Evolutionary conservation across 1,140 invertebrate species (phyloP), one percentile per base, ranked within the genome.

Genomic region (Ostrea edulis): DNA sequence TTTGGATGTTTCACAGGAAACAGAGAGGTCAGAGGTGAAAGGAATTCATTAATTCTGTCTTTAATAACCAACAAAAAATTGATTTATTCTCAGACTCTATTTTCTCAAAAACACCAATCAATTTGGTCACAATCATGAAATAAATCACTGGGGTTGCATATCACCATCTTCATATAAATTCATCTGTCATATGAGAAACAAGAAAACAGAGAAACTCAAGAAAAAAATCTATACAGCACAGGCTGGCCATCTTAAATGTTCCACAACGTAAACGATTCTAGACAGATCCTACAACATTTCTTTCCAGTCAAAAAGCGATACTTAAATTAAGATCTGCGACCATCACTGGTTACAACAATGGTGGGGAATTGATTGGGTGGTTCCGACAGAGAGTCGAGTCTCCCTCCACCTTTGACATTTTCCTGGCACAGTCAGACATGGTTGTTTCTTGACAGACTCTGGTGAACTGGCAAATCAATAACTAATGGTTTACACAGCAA

Each of bases 131-230:
- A 77, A 29, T 77, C 68, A 77, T 12, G 68, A 77, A 77, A 35
- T 77, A 77, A 29, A 77, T 77, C 68, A 77, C 68, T 17, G 68
- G 14, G 68, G 68, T 77, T 77, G 68, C 68, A 77, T 77, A 44
- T 77, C 68, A 77, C 68, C 68, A 77, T 77, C 68, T 77, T 77
- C 29, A 77, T 25, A 77, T 77, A 77, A 77, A 77, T 77, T 77
- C 25, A 77, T 77, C 68, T 35, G 68, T 77, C 68, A 77, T 77
- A 77, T 25, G 12, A 77, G 68, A 77, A 77, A 68, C 65, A n/a
- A 68, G 25, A 68, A 25, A 35, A 62, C 55, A 62, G 55, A 62
- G 55, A 62, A 77, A 77, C 68, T 14, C 25, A 17, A 77, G 29
- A 77, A 14, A 71, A 29, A 77, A 77, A 77, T 77, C 68, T 77